Evolutionary conservation across 2,888 invertebrate species (phyloP).

Genomic region (Exephanes ischioxanthus): DNA sequence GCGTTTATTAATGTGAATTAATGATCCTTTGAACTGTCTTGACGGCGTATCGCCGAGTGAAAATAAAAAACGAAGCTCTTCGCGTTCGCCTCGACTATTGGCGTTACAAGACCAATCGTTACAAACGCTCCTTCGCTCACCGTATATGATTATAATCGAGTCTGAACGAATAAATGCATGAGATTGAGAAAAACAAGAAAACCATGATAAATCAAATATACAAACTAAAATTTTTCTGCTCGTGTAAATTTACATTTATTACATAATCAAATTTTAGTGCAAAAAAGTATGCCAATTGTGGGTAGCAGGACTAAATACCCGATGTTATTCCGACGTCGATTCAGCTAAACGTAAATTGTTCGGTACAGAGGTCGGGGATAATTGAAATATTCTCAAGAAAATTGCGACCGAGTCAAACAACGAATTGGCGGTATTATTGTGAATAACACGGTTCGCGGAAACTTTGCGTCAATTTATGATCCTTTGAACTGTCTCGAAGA

Average conservation of each 20-base stretch:
- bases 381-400: not conserved
- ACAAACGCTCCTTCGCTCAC: too few relatives aligned
- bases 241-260: too few relatives aligned
- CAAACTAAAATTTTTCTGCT: too few relatives aligned
- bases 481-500: constrained; percentile 30
- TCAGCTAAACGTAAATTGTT: not conserved
- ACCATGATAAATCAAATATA: too few relatives aligned
- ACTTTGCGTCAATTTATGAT: not conserved
- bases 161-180: too few relatives aligned
- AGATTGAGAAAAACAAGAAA: too few relatives aligned
- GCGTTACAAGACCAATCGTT: not conserved
- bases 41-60: constrained; percentile 13
- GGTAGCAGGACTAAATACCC: too few relatives aligned
- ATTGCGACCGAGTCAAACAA: not conserved
- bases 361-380: not conserved
- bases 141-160: too few relatives aligned
- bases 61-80: constrained; percentile 32
- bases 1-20: not conserved
- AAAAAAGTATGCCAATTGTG: too few relatives aligned
- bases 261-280: too few relatives aligned
- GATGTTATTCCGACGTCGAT: not conserved
- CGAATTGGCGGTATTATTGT: not conserved
- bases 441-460: constrained; percentile 17
- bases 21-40: constrained; percentile 15
- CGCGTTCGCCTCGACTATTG: not conserved